Conservation (phyloP, 2,113 vertebrate species). For the Progne subis region DNA sequence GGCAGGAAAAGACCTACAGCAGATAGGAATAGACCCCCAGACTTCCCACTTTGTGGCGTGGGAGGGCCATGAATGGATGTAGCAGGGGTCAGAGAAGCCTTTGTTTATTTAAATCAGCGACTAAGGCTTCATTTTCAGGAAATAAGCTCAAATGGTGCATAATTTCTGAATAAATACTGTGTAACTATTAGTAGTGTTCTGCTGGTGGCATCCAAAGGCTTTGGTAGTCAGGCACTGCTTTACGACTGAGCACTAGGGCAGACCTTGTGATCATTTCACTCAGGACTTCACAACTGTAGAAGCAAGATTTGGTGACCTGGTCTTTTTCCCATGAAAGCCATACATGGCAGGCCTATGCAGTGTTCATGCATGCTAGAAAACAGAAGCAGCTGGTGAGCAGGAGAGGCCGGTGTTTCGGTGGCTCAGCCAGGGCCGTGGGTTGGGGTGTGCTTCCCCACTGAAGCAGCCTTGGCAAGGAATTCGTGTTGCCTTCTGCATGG, state of each 20-base stretch:
- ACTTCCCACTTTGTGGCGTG: neutral
- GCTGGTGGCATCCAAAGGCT: neutral
- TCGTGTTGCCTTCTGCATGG: neutral
- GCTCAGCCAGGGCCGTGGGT: neutral
- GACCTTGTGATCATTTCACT: neutral
- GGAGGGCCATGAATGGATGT: neutral
- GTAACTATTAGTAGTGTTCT: neutral
- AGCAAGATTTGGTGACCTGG: neutral
- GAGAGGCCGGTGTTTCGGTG: accelerated
- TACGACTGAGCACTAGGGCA: neutral
- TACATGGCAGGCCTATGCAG: neutral
- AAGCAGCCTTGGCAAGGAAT: neutral
- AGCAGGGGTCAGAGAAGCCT: neutral
- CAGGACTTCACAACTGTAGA: neutral
- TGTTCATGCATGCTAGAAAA: neutral
- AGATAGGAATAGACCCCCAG: neutral
- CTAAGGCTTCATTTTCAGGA: neutral
- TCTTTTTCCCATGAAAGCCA: neutral
- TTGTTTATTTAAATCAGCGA: neutral
- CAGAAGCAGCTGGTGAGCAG: neutral
- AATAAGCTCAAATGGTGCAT: neutral
- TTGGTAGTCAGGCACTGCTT: neutral
- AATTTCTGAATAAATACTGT: neutral
- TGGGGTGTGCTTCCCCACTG: neutral
- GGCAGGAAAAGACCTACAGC: neutral